A percentile compares a stretch with the other conserved stretches of the same genome.
Evolutionary conservation across 2,797 vertebrate genomes (phyloP).

Genomic region (Pangasius krempfi): DNA sequence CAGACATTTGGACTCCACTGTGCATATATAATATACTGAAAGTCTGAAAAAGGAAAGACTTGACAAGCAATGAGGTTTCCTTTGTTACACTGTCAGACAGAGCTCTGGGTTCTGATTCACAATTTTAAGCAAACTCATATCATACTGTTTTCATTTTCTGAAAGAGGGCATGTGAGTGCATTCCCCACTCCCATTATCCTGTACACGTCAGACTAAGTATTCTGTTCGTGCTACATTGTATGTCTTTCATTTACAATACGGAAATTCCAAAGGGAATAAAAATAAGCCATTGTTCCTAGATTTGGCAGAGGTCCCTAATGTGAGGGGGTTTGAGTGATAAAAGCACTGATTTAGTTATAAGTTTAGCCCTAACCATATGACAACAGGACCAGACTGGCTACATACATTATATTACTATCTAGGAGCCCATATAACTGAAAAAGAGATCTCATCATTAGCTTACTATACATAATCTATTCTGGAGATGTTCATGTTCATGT

Average conservation of each 20-base stretch:
- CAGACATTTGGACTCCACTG: too few relatives aligned
- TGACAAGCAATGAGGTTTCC: neutral
- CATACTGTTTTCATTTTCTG: neutral
- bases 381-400: neutral
- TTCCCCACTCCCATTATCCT: neutral
- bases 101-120: neutral
- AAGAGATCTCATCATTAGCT: neutral
- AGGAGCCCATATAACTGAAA: neutral
- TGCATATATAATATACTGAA: too few relatives aligned
- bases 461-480: neutral
- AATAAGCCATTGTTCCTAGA: conserved; percentile 9
- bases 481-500: neutral
- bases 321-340: neutral
- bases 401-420: neutral
- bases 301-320: neutral
- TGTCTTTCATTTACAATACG: neutral
- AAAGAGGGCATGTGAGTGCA: neutral
- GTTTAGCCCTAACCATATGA: neutral
- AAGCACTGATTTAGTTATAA: neutral
- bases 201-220: neutral
- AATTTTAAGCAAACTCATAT: neutral
- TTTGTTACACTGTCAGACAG: neutral
- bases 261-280: conserved; percentile 13
- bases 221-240: neutral
- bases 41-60: neutral